These are phyloP conservation scores for Rhea americana DNA, from an alignment of 2,113 vertebrate genomes.

Conservation along the genomic window DNA sequence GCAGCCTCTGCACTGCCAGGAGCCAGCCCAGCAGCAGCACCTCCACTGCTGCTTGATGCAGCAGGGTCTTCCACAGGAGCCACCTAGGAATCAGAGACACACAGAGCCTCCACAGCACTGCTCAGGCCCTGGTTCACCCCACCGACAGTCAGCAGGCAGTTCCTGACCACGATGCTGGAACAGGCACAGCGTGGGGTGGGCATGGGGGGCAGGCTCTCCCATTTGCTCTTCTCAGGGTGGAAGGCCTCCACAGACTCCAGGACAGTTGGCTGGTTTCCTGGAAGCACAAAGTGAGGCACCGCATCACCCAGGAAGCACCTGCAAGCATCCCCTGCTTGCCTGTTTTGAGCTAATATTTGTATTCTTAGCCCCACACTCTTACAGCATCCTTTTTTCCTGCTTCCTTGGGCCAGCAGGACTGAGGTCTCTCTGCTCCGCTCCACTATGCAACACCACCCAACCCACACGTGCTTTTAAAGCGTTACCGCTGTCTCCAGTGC, in stretches of 20 bases:
- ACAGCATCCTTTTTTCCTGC: fast-evolving
- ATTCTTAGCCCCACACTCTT: fast-evolving
- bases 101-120: conserved; percentile 90
- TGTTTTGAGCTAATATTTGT: not conserved
- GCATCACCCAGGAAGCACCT: not conserved
- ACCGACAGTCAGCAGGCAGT: conserved; percentile 91
- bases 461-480: fast-evolving
- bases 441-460: fast-evolving
- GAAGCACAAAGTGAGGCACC: not conserved
- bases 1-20: not conserved
- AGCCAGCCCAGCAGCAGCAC: not conserved
- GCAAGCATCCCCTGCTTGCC: not conserved
- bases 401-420: not conserved
- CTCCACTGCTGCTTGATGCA: not conserved
- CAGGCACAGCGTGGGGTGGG: conserved; percentile 91
- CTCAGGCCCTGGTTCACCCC: conserved; percentile 95
- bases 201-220: conserved; percentile 91
- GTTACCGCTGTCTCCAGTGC: not conserved
- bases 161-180: conserved; percentile 87
- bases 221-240: conserved; percentile 90
- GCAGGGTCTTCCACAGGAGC: not conserved
- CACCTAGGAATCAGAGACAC: conserved; percentile 80
- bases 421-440: not conserved
- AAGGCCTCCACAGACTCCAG: conserved; percentile 91
- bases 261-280: conserved; percentile 92